A percentile compares a stretch with the other conserved stretches of the same genome.
Conservation (phyloP, 1,140 invertebrate species). For the Philotrypesis tridentata region DNA sequence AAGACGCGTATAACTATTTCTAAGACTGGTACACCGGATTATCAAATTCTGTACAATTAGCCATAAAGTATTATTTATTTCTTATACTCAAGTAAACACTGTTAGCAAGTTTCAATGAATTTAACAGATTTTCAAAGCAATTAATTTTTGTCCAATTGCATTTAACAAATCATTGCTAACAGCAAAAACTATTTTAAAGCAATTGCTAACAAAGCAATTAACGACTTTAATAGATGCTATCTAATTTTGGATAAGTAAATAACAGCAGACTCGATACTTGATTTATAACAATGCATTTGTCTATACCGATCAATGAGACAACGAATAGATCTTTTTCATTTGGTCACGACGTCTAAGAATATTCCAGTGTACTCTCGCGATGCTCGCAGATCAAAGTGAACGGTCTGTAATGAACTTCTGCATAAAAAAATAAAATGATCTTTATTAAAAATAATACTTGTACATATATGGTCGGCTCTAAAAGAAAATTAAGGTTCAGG, state of each 20-base stretch:
- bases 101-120: neutral
- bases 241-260: neutral
- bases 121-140: neutral
- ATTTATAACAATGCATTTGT: no score
- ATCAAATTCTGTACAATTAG: neutral
- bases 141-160: neutral
- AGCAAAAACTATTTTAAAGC: neutral
- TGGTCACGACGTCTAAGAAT: neutral
- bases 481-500: neutral
- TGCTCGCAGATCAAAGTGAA: neutral
- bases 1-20: neutral
- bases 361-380: neutral
- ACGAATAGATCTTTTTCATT: no score
- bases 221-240: slow-evolving; percentile 6
- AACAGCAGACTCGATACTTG: neutral
- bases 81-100: neutral
- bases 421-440: neutral
- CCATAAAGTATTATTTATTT: neutral
- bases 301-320: no score
- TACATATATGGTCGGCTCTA: neutral
- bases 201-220: neutral
- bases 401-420: neutral
- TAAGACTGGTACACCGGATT: neutral
- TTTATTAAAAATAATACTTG: slow-evolving; percentile 2
- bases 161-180: neutral